A percentile compares a stretch with the other conserved stretches of the same genome.
These are phyloP conservation scores for Brachyhypopomus occidentalis DNA, from an alignment of 2,113 vertebrate genomes.

Conservation along the genomic window DNA sequence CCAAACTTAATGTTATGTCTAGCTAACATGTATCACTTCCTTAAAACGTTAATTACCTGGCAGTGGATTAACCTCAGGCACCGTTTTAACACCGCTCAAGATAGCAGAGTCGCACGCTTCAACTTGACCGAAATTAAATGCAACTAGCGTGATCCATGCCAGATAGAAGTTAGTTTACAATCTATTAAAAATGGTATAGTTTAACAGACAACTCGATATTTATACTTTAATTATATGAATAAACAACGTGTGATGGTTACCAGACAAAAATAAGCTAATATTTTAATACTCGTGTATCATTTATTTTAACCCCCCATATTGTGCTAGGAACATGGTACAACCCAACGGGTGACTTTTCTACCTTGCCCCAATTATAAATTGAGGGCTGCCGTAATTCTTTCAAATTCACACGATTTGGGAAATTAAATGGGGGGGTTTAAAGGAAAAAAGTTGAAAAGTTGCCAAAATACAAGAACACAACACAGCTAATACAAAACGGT, in stretches of 20 bases:
- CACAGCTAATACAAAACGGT: constrained; percentile 69
- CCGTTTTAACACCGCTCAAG: not conserved
- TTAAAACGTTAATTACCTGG: constrained; percentile 55
- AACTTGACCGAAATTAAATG: constrained; percentile 34
- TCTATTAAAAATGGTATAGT: not conserved
- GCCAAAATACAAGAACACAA: constrained; percentile 17
- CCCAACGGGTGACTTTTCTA: constrained; percentile 42
- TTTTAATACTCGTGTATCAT: not conserved
- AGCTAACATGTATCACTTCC: not conserved
- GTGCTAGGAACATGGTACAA: constrained; percentile 41
- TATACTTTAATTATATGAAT: not conserved
- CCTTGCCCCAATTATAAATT: constrained; percentile 24
- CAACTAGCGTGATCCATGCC: constrained; percentile 37
- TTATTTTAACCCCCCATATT: not conserved
- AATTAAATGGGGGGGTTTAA: not conserved
- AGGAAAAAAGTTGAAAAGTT: not conserved
- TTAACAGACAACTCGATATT: not conserved
- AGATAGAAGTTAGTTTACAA: not conserved
- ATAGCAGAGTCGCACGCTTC: not conserved
- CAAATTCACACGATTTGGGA: not conserved
- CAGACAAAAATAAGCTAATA: too few species aligned
- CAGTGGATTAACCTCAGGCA: constrained; percentile 38
- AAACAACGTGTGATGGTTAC: not conserved
- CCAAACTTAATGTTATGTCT: not conserved
- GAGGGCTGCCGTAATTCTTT: not conserved